Evolutionary conservation across 2,888 invertebrate genomes (phyloP), one percentile per base, ranked within the genome.

Genomic region (Euplexia lucipara): DNA sequence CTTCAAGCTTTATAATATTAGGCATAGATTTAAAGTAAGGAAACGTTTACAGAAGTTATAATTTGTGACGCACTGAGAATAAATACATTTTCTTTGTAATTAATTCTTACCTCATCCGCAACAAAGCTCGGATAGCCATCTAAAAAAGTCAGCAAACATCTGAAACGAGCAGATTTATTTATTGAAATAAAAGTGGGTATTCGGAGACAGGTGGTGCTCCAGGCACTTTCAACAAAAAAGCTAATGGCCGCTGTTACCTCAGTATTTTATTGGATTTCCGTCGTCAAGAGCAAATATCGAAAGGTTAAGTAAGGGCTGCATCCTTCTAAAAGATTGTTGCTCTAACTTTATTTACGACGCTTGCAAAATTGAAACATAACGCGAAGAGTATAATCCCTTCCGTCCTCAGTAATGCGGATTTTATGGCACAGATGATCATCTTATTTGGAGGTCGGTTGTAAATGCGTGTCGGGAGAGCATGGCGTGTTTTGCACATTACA

Each of bases 191-290:
- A 80, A 62, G 64, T 57, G 60, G 65, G 62, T 65, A 65, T 62
- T 71, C 41, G 72, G 74, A 54, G 73, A 75, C 83, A 85, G 84
- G 79, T 83, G 84, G 77, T 26, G 70, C 51, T 67, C 48, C 49
- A 59, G 58, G 64, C 62, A 70, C 82, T 72, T 75, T 30, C 59
- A 61, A 70, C 68, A 81, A 81, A 81, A 85, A 82, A 76, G 65
- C 73, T 83, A 83, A 84, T 82, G 83, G 74, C 70, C 35, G 72
- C 66, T 59, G 75, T 79, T 78, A 79, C 78, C 78, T 75, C 69
- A 54, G 68, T 65, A 57, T 78, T 80, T 82, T 83, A 83, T 84
- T 83, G 76, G 73, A 81, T 82, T 81, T 76, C 67, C 71, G 60
- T 54, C 67, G 57, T 56, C 59, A 45, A 62, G 68, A 76, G 69